Percentiles rank a stretch among this genome's conserved stretches.
phyloP scores from a whole-genome alignment of 2,888 invertebrate species.

The Standfussiana lucernea region DNA sequence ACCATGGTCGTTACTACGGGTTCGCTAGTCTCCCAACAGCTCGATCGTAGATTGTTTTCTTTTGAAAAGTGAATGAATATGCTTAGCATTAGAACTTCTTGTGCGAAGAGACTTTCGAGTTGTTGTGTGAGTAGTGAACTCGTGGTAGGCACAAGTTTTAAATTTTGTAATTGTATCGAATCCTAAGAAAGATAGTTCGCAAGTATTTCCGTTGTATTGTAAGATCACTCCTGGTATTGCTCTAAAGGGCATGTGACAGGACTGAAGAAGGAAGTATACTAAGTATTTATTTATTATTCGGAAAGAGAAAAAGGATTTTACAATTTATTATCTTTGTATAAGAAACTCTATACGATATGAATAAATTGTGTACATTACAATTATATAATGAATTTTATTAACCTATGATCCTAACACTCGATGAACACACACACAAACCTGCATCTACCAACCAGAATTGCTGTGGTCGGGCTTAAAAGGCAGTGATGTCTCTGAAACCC shows the following conservation, averaged over 20 bases:
- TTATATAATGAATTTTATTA: constrained; percentile 84
- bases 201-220: constrained; percentile 81
- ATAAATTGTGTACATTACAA: constrained; percentile 91
- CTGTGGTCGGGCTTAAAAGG: not conserved
- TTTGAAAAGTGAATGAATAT: constrained; percentile 45
- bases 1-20: constrained; percentile 70
- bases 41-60: constrained; percentile 50
- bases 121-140: constrained; percentile 58
- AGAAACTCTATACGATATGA: constrained; percentile 89
- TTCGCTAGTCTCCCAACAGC: constrained; percentile 51
- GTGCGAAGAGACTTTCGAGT: constrained; percentile 45
- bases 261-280: constrained; percentile 81
- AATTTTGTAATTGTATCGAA: constrained; percentile 73
- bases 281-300: constrained; percentile 90
- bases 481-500: not conserved
- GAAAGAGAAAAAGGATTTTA: constrained; percentile 88
- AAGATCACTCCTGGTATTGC: constrained; percentile 82
- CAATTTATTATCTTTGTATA: constrained; percentile 91
- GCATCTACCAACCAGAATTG: not conserved
- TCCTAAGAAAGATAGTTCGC: constrained; percentile 81
- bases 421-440: not conserved
- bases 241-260: constrained; percentile 85
- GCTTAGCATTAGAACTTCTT: constrained; percentile 39
- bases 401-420: constrained; percentile 26
- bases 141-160: constrained; percentile 65